Evolutionary conservation across 2,888 invertebrate species (phyloP), one percentile per base, ranked within the genome.

Genomic region (Philereme vetulata): DNA sequence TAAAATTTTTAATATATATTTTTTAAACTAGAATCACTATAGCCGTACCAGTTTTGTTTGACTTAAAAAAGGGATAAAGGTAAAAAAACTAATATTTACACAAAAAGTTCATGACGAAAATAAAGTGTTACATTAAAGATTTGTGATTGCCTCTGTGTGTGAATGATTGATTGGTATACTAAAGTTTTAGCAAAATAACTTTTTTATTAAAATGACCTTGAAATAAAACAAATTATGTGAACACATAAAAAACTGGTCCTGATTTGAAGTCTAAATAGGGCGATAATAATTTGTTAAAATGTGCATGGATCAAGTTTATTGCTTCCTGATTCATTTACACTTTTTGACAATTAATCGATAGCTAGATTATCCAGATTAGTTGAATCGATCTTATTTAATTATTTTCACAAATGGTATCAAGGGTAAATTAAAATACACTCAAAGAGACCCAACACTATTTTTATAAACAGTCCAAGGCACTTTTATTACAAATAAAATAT

Each of bases 321-420:
- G 43, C 50, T 62, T 62, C 62, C 62, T 51, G 43, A 44, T 47
- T 7, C 47, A 57, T 62, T 57, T 43, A 52, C 57, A 62, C 62
- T 47, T 47, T 54, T 57, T 51, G 49, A 33, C 21, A 51, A 56
- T 57, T 56, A 61, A 61, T 44, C 36, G 8, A 21, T 32, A 21
- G 45, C 7, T 45, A 45, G 45, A 32, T 21, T 5, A 36, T 7
- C 8, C 8, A 36, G 8, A 7, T 36, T 36, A 36, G 8, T 36
- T 8, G 5, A 8, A 42, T 1, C 4, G 8, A 42, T 8, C 5
- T 4, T 8, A 42, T n/a, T n/a, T n/a, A 8, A n/a, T 9, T 21
- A 21, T 21, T 1, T 21, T 21, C 21, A 21, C 21, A 21, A 21
- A 21, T 21, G 21, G 2, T 21, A 21, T 21, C 21, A 1, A 21